Evolutionary conservation across 2,797 vertebrate species (phyloP).

Genomic region (Cetoscarus ocellatus): DNA sequence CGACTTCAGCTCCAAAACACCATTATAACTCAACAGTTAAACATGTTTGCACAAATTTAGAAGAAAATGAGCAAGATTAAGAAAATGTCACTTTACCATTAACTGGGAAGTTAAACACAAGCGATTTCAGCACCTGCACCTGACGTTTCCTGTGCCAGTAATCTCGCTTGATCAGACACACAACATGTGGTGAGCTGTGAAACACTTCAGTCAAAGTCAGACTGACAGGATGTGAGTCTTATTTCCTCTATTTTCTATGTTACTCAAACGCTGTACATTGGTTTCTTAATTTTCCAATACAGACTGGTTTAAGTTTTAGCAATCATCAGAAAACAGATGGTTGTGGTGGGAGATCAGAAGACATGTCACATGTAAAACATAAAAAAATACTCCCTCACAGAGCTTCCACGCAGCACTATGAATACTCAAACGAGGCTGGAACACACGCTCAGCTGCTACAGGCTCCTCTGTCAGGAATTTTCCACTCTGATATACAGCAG

Average conservation of each 20-base stretch:
- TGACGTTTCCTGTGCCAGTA: conserved; percentile 42
- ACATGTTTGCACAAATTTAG: conserved; percentile 5
- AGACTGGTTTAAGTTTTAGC: background rate
- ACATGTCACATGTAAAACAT: conserved; percentile 19
- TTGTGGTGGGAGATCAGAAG: conserved; percentile 13
- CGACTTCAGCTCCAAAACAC: conserved; percentile 3
- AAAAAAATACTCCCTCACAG: conserved; percentile 1
- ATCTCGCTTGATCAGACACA: conserved; percentile 48
- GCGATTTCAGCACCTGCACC: conserved; percentile 20
- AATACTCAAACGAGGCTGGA: conserved; percentile 57
- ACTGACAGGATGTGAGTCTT: conserved; percentile 68
- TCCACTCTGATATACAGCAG: conserved; percentile 61
- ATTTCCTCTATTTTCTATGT: conserved; percentile 32
- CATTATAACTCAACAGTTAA: conserved; percentile 13
- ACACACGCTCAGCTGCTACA: conserved; percentile 27
- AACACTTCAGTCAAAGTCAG: conserved; percentile 42
- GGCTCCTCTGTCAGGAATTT: conserved; percentile 59
- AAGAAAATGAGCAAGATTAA: conserved; percentile 12
- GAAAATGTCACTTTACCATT: conserved; percentile 16
- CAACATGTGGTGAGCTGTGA: conserved; percentile 53
- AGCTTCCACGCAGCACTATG: conserved; percentile 33
- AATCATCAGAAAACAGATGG: conserved; percentile 1
- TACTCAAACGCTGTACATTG: conserved; percentile 4
- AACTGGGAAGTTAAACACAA: conserved; percentile 1
- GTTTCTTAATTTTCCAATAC: background rate